These are phyloP conservation scores for Tachysurus fulvidraco DNA, from an alignment of 2,113 vertebrate genomes.

Conservation along the genomic window DNA sequence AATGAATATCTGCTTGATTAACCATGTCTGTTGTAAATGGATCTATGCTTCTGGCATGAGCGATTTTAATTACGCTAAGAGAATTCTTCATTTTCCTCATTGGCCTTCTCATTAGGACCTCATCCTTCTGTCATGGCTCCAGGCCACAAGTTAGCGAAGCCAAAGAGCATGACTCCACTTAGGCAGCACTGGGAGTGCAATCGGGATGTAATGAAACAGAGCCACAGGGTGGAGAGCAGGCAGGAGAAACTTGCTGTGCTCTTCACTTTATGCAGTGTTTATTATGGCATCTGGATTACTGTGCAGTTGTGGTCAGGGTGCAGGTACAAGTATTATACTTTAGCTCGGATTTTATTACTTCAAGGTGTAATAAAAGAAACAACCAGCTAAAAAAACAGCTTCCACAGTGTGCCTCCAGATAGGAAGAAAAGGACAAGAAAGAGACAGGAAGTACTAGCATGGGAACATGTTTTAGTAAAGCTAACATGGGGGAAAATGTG, in stretches of 20 bases:
- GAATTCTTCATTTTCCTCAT: conserved; percentile 54
- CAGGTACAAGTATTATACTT: background rate
- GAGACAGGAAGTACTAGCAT: background rate
- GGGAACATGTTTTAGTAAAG: background rate
- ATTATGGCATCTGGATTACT: no score
- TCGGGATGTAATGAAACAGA: conserved; percentile 31
- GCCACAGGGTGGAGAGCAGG: background rate
- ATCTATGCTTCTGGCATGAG: conserved; percentile 53
- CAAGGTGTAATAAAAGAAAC: background rate
- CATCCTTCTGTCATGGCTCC: conserved; percentile 48
- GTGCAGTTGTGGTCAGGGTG: background rate
- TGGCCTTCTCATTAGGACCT: conserved; percentile 48
- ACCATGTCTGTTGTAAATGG: conserved; percentile 53
- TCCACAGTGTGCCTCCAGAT: background rate
- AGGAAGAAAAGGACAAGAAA: background rate
- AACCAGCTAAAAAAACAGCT: background rate
- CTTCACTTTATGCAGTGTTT: conserved; percentile 7
- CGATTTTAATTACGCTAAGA: conserved; percentile 60
- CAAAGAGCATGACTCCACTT: conserved; percentile 59
- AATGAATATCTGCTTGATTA: conserved; percentile 57
- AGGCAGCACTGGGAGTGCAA: conserved; percentile 42
- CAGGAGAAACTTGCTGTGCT: background rate
- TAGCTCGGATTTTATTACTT: background rate
- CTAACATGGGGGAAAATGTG: background rate
- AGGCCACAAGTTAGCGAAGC: conserved; percentile 49